These are phyloP conservation scores for Metalampra italica DNA, from an alignment of 2,888 invertebrate genomes.

Conservation along the genomic window DNA sequence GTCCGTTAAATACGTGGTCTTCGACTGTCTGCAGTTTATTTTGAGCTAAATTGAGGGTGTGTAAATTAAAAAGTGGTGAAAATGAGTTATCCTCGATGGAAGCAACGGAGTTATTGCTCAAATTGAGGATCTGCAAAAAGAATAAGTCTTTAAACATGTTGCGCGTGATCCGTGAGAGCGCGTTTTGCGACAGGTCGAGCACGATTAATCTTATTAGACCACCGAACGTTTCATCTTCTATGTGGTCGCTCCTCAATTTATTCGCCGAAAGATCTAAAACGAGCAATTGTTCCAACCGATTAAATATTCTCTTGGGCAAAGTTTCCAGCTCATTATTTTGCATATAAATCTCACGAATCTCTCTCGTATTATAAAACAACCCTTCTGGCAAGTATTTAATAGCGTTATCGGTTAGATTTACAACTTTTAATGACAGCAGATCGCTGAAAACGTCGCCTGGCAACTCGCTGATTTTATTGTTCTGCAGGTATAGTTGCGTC, in stretches of 20 bases:
- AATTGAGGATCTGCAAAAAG: conserved; percentile 90
- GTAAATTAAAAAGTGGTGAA: conserved; percentile 91
- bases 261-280: conserved; percentile 92
- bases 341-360: conserved; percentile 90
- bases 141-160: conserved; percentile 92
- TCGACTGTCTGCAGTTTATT: conserved; percentile 90
- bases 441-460: conserved; percentile 88
- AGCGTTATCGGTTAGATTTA: conserved; percentile 92
- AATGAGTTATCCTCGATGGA: conserved; percentile 92
- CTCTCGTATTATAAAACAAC: conserved; percentile 88
- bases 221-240: conserved; percentile 91
- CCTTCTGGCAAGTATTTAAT: conserved; percentile 89
- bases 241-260: conserved; percentile 90
- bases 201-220: conserved; percentile 92
- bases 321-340: conserved; percentile 92
- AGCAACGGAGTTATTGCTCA: conserved; percentile 90
- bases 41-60: conserved; percentile 92
- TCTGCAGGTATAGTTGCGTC: conserved; percentile 87
- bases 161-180: conserved; percentile 86
- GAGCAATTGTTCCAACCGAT: conserved; percentile 89
- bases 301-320: conserved; percentile 90
- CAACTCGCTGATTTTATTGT: conserved; percentile 89
- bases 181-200: conserved; percentile 91
- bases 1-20: conserved; percentile 88
- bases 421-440: conserved; percentile 85